phyloP scores from a whole-genome alignment of 2,797 vertebrate species.

The Muraenolepis orangiensis region DNA sequence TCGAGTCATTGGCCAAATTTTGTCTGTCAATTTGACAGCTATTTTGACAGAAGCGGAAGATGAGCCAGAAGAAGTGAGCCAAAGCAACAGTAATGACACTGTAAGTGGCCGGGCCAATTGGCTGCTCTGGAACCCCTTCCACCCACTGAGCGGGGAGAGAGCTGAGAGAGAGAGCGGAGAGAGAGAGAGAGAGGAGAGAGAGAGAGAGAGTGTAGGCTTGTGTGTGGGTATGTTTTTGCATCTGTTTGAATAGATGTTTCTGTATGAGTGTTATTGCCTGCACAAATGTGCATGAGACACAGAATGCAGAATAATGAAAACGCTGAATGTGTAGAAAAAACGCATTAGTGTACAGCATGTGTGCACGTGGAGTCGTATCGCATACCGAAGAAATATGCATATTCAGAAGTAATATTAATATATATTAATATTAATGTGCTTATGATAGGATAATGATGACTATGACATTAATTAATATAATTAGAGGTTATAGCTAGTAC shows the following conservation, averaged over 20 bases:
- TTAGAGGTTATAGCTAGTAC: no score
- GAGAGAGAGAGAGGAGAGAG: no score
- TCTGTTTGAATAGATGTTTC: conserved; percentile 2
- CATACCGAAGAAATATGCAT: no score
- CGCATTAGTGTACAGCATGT: no score
- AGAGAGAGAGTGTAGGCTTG: no score
- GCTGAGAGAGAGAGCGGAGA: no score
- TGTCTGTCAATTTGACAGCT: conserved; percentile 24
- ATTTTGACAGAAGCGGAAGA: conserved; percentile 39
- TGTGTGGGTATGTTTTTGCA: conserved; percentile 7
- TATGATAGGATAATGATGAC: background rate
- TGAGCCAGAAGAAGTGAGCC: conserved; percentile 29
- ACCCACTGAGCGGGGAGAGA: background rate
- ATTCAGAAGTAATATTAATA: no score
- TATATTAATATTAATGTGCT: no score
- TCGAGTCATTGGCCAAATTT: conserved; percentile 23
- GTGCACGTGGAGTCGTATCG: no score
- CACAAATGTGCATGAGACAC: background rate
- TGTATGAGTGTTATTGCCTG: background rate
- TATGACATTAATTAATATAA: no score
- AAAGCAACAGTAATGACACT: conserved; percentile 34
- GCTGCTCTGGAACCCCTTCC: conserved; percentile 11
- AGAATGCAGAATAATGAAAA: no score
- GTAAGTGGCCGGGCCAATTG: conserved; percentile 27
- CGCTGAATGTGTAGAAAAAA: no score